phyloP scores from a whole-genome alignment of 2,113 vertebrate species.

The Pungitius pungitius region DNA sequence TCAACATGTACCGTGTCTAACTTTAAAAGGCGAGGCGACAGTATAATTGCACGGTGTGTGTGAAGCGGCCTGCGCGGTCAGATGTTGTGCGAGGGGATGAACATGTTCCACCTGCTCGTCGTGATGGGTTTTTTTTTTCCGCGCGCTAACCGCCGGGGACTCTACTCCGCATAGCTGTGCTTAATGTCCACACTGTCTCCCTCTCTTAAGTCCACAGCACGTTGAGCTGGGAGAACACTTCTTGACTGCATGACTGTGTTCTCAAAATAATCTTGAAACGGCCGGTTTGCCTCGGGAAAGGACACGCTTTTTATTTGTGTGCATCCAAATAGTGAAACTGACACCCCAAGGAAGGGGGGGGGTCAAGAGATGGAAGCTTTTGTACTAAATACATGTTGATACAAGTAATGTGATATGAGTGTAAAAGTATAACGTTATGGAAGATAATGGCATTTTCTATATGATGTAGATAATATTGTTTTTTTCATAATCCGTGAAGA shows the following conservation, averaged over 20 bases:
- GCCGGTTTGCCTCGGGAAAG: neutral
- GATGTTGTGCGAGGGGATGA: conserved; percentile 4
- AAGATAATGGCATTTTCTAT: neutral
- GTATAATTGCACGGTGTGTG: neutral
- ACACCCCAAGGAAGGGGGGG: neutral
- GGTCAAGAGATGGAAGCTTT: neutral
- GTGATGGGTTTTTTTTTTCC: conserved; percentile 28
- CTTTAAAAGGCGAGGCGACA: neutral
- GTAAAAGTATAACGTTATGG: neutral
- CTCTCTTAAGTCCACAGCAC: conserved; percentile 79
- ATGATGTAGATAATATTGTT: neutral
- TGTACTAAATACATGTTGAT: neutral
- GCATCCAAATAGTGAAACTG: neutral
- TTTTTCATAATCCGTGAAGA: neutral
- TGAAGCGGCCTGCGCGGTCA: neutral
- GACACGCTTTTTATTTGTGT: neutral
- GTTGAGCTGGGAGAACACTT: conserved; percentile 76
- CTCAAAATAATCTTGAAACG: conserved; percentile 34
- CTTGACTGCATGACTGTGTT: conserved; percentile 61
- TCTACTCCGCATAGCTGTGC: conserved; percentile 66
- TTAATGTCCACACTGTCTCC: conserved; percentile 65
- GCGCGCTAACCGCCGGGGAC: neutral
- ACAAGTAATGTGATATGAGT: neutral
- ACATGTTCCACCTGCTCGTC: conserved; percentile 14
- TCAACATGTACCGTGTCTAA: neutral